phyloP scores from a whole-genome alignment of 2,797 vertebrate genomes.

The Labroides dimidiatus region DNA sequence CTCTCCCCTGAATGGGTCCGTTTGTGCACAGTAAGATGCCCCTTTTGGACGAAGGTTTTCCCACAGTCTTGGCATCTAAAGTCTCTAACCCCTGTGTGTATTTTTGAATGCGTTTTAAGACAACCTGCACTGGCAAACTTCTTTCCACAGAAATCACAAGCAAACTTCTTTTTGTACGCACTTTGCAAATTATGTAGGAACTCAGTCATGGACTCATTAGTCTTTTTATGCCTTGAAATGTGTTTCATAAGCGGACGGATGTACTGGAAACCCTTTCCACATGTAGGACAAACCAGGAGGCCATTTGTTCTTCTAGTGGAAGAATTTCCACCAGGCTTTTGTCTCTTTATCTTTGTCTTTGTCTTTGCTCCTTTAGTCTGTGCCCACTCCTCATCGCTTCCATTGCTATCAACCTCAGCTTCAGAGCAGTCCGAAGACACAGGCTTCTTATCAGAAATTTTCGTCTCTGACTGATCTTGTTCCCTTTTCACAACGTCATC shows the following conservation, averaged over 20 bases:
- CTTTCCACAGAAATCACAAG: slow-evolving; percentile 14
- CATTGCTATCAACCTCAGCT: background rate
- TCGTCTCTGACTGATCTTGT: background rate
- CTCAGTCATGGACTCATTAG: background rate
- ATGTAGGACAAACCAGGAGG: slow-evolving; percentile 12
- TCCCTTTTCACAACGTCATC: slow-evolving; percentile 6
- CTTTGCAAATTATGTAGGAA: slow-evolving; percentile 6
- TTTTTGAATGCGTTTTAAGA: background rate
- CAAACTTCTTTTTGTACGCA: background rate
- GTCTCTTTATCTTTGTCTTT: background rate
- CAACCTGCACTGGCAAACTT: background rate
- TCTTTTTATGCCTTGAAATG: slow-evolving; percentile 9
- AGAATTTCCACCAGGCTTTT: background rate
- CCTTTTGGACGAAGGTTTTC: slow-evolving; percentile 7
- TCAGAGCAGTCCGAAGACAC: background rate
- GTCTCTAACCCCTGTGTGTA: slow-evolving; percentile 5
- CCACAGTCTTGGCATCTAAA: slow-evolving; percentile 21
- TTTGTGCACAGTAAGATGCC: slow-evolving; percentile 4
- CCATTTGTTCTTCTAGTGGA: background rate
- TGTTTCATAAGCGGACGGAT: slow-evolving; percentile 23
- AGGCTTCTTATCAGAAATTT: background rate
- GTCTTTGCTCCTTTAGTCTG: background rate
- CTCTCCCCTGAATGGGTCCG: slow-evolving; percentile 16
- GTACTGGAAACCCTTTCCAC: slow-evolving; percentile 31
- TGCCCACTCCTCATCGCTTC: slow-evolving; percentile 16